Evolutionary conservation across 2,113 vertebrate species (phyloP), one percentile per base, ranked within the genome.

Genomic region (Psittacus erithacus): DNA sequence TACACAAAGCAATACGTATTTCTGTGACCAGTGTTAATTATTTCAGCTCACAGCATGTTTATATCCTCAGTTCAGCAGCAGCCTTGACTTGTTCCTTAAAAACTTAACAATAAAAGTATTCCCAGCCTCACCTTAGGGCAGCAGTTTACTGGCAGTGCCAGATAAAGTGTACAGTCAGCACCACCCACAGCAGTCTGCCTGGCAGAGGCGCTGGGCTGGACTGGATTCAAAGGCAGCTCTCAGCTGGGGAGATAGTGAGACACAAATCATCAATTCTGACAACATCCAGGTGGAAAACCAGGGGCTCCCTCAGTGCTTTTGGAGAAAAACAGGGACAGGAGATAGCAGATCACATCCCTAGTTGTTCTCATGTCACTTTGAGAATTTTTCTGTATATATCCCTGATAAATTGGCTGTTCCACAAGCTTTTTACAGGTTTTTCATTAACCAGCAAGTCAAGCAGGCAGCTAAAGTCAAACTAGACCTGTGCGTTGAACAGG

Each of bases 181-280:
- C 75, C 83, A 52, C 93, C 78, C 85, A 88, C 85, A 88, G 64
- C 93, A 92, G 93, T 83, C 93, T 94, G 90, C 82, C 90, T 95
- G 92, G 90, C 68, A 88, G 80, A 83, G 79, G 18, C 52, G 64
- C 88, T 59, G 69, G 60, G 53, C 78, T 96, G 92, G 73, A 68
- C 64, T 19, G 29, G 22, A 86, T 96, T 90, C 93, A 95, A 79
- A 90, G 62, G 93, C 82, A 76, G 28, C 4, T 25, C 47, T 19
- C 0, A 2, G 53, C 70, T 77, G 87, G 53, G 38, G 70, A 85
- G 67, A 91, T 4, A 27, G 33, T 11, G 60, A 88, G 55, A 84
- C 19, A 53, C 31, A 78, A 86, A 73, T 86, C 69, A 75, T 77
- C 69, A 63, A 43, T 79, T 88, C 93, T 69, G 84, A 81, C 78